Evolutionary conservation across 2,113 vertebrate genomes (phyloP).

Genomic region (Etheostoma cragini): DNA sequence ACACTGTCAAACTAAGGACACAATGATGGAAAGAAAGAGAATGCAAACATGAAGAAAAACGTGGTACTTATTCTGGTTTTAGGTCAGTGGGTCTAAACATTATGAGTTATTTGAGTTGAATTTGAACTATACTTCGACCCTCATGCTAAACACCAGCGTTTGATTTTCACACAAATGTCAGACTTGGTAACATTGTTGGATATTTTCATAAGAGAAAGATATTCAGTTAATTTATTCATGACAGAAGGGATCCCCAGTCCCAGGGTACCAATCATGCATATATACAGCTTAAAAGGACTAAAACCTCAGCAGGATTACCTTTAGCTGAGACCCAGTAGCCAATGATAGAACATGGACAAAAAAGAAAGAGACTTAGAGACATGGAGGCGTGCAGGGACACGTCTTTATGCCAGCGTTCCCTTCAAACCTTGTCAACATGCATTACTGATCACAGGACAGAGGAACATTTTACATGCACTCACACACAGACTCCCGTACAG

Average conservation of each 20-base stretch:
- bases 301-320: background rate
- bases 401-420: background rate
- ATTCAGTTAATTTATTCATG: slow-evolving; percentile 35
- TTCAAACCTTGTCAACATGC: slow-evolving; percentile 42
- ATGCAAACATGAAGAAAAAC: background rate
- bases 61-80: background rate
- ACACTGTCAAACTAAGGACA: no score
- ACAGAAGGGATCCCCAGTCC: background rate
- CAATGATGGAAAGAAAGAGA: no score
- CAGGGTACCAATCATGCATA: background rate
- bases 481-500: background rate
- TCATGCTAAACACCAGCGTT: background rate
- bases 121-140: background rate
- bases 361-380: background rate
- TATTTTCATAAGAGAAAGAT: background rate
- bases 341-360: background rate
- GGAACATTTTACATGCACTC: background rate
- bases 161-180: background rate
- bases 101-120: background rate
- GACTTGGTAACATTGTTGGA: background rate
- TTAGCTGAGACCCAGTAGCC: background rate
- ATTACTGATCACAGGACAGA: slow-evolving; percentile 15
- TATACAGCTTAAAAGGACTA: slow-evolving; percentile 11
- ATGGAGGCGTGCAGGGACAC: slow-evolving; percentile 7
- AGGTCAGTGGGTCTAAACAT: background rate